Evolutionary conservation across 2,888 invertebrate species (phyloP).

Genomic region (Megalurothrips usitatus): DNA sequence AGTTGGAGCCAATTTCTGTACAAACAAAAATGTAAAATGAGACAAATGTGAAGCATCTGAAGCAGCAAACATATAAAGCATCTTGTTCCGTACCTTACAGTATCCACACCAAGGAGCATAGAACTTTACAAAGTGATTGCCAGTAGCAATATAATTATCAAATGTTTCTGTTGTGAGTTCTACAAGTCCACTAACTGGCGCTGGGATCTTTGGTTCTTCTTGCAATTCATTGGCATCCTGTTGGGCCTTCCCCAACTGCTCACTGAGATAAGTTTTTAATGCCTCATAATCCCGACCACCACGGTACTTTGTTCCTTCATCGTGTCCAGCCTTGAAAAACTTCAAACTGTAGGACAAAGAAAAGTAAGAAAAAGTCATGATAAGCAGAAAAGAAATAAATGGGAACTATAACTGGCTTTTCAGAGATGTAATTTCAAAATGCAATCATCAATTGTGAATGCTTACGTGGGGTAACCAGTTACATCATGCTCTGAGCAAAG

Average conservation of each 20-base stretch:
- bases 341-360: conserved; percentile 55
- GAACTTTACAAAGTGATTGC: conserved; percentile 85
- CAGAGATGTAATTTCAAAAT: not conserved
- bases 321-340: conserved; percentile 65
- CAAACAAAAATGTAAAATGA: conserved; percentile 29
- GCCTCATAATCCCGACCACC: conserved; percentile 74
- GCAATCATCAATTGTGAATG: conserved; percentile 17
- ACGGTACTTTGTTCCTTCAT: conserved; percentile 66
- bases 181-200: conserved; percentile 58
- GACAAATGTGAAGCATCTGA: not conserved
- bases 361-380: conserved; percentile 16
- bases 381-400: conserved; percentile 31
- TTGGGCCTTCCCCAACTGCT: conserved; percentile 55
- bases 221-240: conserved; percentile 35
- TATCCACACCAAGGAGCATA: conserved; percentile 90
- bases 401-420: not conserved
- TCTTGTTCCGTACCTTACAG: conserved; percentile 59
- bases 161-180: conserved; percentile 74
- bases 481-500: conserved; percentile 71
- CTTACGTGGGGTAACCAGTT: conserved; percentile 61
- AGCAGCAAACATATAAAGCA: conserved; percentile 29
- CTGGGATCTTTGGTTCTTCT: conserved; percentile 49
- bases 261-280: conserved; percentile 69
- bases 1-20: conserved; percentile 69
- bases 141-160: conserved; percentile 63